Percentiles rank a stretch among this genome's conserved stretches.
Conservation (phyloP, 2,113 vertebrate species). For the Myanophis thanlyinensis region DNA sequence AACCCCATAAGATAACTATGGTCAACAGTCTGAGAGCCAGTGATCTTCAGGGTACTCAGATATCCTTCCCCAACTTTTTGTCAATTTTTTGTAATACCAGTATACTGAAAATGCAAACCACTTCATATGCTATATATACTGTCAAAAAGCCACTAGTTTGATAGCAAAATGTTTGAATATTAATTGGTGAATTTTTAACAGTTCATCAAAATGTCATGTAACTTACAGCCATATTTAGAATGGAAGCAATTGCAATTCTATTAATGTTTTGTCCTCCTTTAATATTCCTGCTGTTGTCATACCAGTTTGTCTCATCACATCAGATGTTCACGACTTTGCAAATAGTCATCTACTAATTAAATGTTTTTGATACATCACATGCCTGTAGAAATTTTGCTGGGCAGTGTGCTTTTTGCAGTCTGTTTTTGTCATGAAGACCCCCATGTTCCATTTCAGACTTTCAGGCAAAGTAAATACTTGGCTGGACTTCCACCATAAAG, state of each 20-base stretch:
- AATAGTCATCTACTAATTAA: neutral
- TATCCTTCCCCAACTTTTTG: neutral
- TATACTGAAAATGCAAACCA: neutral
- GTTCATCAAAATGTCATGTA: neutral
- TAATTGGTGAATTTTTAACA: neutral
- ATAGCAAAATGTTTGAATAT: neutral
- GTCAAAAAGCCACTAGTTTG: neutral
- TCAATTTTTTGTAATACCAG: neutral
- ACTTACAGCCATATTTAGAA: neutral
- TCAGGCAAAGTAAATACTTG: neutral
- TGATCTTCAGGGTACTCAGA: neutral
- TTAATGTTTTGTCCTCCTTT: neutral
- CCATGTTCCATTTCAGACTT: neutral
- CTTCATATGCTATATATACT: neutral
- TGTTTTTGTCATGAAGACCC: neutral
- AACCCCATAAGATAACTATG: neutral
- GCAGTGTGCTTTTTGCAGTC: neutral
- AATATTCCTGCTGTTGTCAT: neutral
- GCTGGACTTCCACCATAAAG: neutral
- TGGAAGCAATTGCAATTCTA: neutral
- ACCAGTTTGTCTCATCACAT: neutral
- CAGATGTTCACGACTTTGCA: neutral
- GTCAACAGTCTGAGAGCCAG: neutral
- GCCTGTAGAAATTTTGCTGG: neutral
- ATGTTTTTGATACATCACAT: neutral